Percentiles rank a stretch among this genome's conserved stretches.
Evolutionary conservation across 2,888 invertebrate species (phyloP).

Genomic region (Agonopterix subpropinquella): DNA sequence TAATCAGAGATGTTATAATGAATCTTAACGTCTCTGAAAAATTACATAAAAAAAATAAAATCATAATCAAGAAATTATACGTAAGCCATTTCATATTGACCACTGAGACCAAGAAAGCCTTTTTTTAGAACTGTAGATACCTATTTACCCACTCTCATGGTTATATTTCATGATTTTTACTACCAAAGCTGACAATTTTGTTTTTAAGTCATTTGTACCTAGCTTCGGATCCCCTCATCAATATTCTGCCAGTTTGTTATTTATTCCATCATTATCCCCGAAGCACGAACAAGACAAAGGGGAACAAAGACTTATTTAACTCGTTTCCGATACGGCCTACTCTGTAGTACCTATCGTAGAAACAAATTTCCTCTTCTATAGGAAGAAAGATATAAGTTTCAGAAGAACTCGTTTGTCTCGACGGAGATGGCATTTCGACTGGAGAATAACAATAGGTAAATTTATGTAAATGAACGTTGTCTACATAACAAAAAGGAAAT

Average conservation of each 20-base stretch:
- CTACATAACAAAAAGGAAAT: conserved; percentile 69
- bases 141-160: no score
- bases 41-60: no score
- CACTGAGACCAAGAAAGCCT: no score
- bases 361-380: conserved; percentile 60
- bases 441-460: conserved; percentile 70
- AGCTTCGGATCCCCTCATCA: conserved; percentile 33
- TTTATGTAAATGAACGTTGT: conserved; percentile 69
- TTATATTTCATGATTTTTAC: no score
- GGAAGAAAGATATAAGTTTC: conserved; percentile 25
- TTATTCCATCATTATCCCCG: conserved; percentile 48
- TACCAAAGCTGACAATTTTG: no score
- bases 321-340: conserved; percentile 71
- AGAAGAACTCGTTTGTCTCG: conserved; percentile 41
- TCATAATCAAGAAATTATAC: no score
- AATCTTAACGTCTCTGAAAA: no score
- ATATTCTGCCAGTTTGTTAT: conserved; percentile 60
- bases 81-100: no score
- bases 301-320: conserved; percentile 69
- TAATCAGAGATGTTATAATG: no score
- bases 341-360: conserved; percentile 59
- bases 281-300: conserved; percentile 41
- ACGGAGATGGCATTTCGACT: conserved; percentile 42
- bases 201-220: no score
- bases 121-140: no score